Evolutionary conservation across 2,113 vertebrate genomes (phyloP).

Genomic region (Speoplatyrhinus poulsoni): DNA sequence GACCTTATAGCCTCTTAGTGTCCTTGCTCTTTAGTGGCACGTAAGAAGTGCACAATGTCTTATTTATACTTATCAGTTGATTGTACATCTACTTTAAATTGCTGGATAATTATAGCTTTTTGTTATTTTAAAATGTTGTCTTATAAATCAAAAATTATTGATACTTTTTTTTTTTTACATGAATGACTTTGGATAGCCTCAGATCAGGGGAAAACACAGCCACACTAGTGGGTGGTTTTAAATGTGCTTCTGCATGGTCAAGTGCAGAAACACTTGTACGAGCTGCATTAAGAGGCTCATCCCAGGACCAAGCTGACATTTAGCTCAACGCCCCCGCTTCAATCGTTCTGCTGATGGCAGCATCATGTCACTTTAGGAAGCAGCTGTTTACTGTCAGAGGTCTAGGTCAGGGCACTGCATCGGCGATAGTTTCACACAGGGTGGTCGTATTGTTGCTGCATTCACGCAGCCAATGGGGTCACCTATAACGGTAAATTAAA

Average conservation of each 20-base stretch:
- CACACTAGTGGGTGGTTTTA: slow-evolving; percentile 52
- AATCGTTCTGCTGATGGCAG: slow-evolving; percentile 77
- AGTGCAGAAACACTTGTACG: slow-evolving; percentile 57
- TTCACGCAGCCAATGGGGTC: too few relatives aligned
- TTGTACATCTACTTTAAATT: neutral
- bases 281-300: slow-evolving; percentile 71
- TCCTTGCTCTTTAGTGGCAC: too few relatives aligned
- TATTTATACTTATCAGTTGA: neutral
- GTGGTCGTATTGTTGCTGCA: neutral
- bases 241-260: slow-evolving; percentile 55
- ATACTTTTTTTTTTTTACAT: too few relatives aligned
- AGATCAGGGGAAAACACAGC: neutral
- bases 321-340: slow-evolving; percentile 72
- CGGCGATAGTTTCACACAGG: neutral
- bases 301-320: slow-evolving; percentile 80
- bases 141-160: neutral
- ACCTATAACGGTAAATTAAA: too few relatives aligned
- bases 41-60: too few relatives aligned
- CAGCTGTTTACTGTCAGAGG: slow-evolving; percentile 82
- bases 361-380: slow-evolving; percentile 65
- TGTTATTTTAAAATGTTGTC: too few relatives aligned
- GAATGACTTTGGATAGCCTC: too few relatives aligned
- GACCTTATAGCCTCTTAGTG: too few relatives aligned
- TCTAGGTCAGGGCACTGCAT: slow-evolving; percentile 75
- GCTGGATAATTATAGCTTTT: neutral